A percentile compares a stretch with the other conserved stretches of the same genome.
phyloP scores from a whole-genome alignment of 2,113 vertebrate species.

The Ophiodon elongatus region DNA sequence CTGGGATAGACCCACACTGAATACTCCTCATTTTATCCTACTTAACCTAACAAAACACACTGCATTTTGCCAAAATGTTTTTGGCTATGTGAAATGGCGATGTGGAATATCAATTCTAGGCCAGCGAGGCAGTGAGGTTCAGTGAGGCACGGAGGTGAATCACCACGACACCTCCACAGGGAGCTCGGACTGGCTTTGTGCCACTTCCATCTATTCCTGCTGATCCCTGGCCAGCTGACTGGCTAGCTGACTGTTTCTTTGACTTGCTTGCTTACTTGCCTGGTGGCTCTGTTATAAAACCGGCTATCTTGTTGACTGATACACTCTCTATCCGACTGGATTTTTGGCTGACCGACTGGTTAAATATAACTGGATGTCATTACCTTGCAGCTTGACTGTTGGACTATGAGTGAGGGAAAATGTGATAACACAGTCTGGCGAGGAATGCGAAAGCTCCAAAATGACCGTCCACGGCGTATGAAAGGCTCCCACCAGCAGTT shows the following conservation, averaged over 20 bases:
- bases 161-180: slow-evolving; percentile 55
- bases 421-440: slow-evolving; percentile 26
- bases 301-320: slow-evolving; percentile 42
- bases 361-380: slow-evolving; percentile 47
- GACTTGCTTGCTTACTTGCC: slow-evolving; percentile 45
- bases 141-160: slow-evolving; percentile 62
- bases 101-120: slow-evolving; percentile 61
- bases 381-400: slow-evolving; percentile 39
- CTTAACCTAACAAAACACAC: slow-evolving; percentile 60
- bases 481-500: slow-evolving; percentile 5
- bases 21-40: slow-evolving; percentile 56
- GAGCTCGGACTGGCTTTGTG: slow-evolving; percentile 58
- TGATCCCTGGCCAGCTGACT: slow-evolving; percentile 49
- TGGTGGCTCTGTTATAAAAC: slow-evolving; percentile 36
- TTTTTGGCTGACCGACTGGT: slow-evolving; percentile 31
- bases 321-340: slow-evolving; percentile 7
- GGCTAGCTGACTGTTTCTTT: slow-evolving; percentile 46
- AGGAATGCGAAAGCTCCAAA: slow-evolving; percentile 8
- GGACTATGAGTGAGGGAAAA: slow-evolving; percentile 19
- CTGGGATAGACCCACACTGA: slow-evolving; percentile 35
- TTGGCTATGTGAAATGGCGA: slow-evolving; percentile 60
- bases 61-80: slow-evolving; percentile 62
- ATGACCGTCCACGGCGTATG: slow-evolving; percentile 4
- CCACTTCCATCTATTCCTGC: slow-evolving; percentile 59
- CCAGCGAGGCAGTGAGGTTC: slow-evolving; percentile 54